Conservation (phyloP, 2,797 vertebrate species). For the Parambassis ranga region DNA sequence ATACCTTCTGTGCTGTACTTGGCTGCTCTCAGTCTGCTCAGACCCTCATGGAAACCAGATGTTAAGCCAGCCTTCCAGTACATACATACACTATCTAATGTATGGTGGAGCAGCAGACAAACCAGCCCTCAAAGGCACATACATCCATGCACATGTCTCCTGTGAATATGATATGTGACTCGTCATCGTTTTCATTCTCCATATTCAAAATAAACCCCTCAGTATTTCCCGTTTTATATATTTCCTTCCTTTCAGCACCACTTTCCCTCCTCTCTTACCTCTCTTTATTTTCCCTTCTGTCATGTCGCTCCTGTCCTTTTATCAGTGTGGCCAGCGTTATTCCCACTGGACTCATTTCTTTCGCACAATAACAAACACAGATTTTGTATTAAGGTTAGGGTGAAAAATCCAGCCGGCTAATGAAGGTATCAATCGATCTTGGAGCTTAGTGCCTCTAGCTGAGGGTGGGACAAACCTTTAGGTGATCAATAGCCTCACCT, state of each 20-base stretch:
- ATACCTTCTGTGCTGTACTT: slow-evolving; percentile 92
- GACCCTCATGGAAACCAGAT: slow-evolving; percentile 91
- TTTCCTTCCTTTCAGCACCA: slow-evolving; percentile 28
- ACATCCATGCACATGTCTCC: slow-evolving; percentile 40
- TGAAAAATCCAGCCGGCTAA: slow-evolving; percentile 64
- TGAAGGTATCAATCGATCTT: slow-evolving; percentile 74
- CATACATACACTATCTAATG: slow-evolving; percentile 38
- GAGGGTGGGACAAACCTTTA: slow-evolving; percentile 32
- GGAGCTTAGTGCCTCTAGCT: slow-evolving; percentile 31
- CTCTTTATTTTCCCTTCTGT: slow-evolving; percentile 58
- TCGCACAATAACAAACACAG: slow-evolving; percentile 76
- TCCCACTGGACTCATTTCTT: slow-evolving; percentile 70
- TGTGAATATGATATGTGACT: slow-evolving; percentile 31
- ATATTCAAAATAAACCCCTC: slow-evolving; percentile 22
- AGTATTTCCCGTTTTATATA: slow-evolving; percentile 28
- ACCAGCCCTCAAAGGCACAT: slow-evolving; percentile 28
- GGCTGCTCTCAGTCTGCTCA: slow-evolving; percentile 87
- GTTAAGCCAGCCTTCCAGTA: slow-evolving; percentile 66
- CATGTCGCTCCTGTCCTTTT: slow-evolving; percentile 52
- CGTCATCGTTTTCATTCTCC: slow-evolving; percentile 22
- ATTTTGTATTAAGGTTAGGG: slow-evolving; percentile 56
- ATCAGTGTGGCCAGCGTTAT: slow-evolving; percentile 53
- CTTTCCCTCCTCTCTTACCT: slow-evolving; percentile 32
- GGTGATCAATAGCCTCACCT: slow-evolving; percentile 74
- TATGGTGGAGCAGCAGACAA: slow-evolving; percentile 40